Evolutionary conservation across 2,113 vertebrate species (phyloP).

Genomic region (Garra rufa): DNA sequence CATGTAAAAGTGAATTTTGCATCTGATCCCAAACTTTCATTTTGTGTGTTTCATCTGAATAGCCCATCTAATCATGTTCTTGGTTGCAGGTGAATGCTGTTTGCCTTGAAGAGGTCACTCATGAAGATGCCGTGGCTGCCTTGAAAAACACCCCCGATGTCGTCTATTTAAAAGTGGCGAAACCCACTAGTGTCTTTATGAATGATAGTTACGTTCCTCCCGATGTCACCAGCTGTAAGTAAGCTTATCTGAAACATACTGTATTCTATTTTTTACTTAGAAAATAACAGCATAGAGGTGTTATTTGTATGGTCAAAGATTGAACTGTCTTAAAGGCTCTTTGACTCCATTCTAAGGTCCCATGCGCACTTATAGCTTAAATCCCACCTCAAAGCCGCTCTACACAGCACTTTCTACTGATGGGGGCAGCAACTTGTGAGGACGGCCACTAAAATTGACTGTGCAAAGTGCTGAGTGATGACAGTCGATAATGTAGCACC

Average conservation of each 20-base stretch:
- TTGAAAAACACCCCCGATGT: slow-evolving; percentile 97
- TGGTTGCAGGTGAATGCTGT: slow-evolving; percentile 85
- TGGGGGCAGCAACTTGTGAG: not conserved
- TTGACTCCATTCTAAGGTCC: slow-evolving; percentile 16
- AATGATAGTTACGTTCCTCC: slow-evolving; percentile 91
- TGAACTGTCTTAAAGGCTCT: not conserved
- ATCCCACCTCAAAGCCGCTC: slow-evolving; percentile 15
- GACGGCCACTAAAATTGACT: slow-evolving; percentile 40
- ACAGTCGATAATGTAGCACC: slow-evolving; percentile 43
- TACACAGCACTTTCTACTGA: slow-evolving; percentile 28
- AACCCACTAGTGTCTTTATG: slow-evolving; percentile 92
- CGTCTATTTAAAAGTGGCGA: slow-evolving; percentile 94
- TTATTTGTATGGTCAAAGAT: not conserved
- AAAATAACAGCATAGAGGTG: not conserved
- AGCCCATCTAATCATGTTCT: not conserved
- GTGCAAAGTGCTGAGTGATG: slow-evolving; percentile 50
- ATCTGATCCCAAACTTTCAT: not conserved
- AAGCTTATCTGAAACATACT: not conserved
- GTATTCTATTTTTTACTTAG: not conserved
- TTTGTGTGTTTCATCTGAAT: not conserved
- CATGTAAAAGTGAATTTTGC: no score
- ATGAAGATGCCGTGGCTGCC: slow-evolving; percentile 96
- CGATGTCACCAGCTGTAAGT: slow-evolving; percentile 95
- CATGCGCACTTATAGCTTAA: not conserved
- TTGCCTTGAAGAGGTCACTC: slow-evolving; percentile 95